Percentiles rank a stretch among this genome's conserved stretches.
These are phyloP conservation scores for Lytechinus variegatus DNA, from an alignment of 35 echinoderm and acorn worm species.

Conservation along the genomic window DNA sequence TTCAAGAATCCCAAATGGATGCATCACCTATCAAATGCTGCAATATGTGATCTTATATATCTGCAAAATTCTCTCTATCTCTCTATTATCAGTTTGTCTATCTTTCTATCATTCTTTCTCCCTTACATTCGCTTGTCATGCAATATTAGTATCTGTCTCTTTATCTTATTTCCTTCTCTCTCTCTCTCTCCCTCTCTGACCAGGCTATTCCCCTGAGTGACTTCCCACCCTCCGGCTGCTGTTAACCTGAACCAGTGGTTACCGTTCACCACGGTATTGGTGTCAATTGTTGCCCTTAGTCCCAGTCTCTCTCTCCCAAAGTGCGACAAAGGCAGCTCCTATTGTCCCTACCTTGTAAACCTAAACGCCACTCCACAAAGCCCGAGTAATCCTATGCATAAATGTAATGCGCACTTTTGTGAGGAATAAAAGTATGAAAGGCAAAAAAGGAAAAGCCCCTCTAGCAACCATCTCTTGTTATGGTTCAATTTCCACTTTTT, in stretches of 20 bases:
- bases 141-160: not conserved
- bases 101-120: not conserved
- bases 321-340: conserved; percentile 39
- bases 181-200: conserved; percentile 36
- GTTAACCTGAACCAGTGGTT: conserved; percentile 32
- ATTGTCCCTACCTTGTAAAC: conserved; percentile 38
- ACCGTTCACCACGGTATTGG: conserved; percentile 27
- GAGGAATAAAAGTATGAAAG: not conserved
- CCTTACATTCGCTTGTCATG: not conserved
- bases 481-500: conserved; percentile 42
- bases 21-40: not conserved
- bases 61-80: not conserved
- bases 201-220: conserved; percentile 32
- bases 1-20: not conserved
- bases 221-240: conserved; percentile 7
- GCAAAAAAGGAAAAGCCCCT: conserved; percentile 8
- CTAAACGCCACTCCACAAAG: conserved; percentile 48
- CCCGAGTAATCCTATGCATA: conserved; percentile 17
- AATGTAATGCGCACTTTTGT: conserved; percentile 51
- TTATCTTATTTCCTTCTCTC: not conserved
- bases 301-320: not conserved
- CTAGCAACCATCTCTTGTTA: conserved; percentile 13
- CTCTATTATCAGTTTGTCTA: not conserved
- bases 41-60: not conserved
- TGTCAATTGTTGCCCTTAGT: conserved; percentile 47